Evolutionary conservation across 1,140 invertebrate species (phyloP).

Genomic region (Dolichoris vasculosae): DNA sequence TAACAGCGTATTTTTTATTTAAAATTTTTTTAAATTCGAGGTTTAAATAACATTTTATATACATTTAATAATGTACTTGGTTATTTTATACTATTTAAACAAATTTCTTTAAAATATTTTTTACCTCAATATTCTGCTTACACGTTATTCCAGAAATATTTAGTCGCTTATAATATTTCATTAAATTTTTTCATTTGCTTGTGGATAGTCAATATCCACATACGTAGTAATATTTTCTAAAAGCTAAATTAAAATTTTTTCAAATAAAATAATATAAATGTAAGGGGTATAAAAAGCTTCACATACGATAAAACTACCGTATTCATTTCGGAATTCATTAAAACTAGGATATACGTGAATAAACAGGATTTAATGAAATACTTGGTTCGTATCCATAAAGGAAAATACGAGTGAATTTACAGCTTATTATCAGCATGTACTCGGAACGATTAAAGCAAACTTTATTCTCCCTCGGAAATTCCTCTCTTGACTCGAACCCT

Average conservation of each 20-base stretch:
- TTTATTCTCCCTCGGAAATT: slow-evolving; percentile 18
- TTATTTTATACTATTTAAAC: too few relatives aligned
- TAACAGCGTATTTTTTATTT: too few relatives aligned
- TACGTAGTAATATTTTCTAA: not conserved
- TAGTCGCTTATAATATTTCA: too few relatives aligned
- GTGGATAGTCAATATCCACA: not conserved
- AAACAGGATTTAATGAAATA: not conserved
- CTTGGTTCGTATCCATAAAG: slow-evolving; percentile 5
- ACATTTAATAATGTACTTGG: too few relatives aligned
- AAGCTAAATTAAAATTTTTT: not conserved
- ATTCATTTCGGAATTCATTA: slow-evolving; percentile 10
- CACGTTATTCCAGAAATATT: too few relatives aligned
- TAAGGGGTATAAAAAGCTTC: not conserved
- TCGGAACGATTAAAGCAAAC: slow-evolving; percentile 22
- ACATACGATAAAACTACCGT: not conserved
- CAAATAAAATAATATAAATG: not conserved
- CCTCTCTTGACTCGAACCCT: slow-evolving; percentile 17
- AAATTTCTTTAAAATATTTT: too few relatives aligned
- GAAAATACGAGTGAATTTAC: slow-evolving; percentile 10
- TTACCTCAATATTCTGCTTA: too few relatives aligned
- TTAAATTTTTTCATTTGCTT: not conserved
- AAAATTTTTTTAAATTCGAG: too few relatives aligned
- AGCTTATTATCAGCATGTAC: slow-evolving; percentile 19
- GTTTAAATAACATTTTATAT: too few relatives aligned
- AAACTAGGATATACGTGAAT: not conserved